Conservation (phyloP, 37 sponge, comb jelly and placozoan genomes). For the Beroe ovata region DNA sequence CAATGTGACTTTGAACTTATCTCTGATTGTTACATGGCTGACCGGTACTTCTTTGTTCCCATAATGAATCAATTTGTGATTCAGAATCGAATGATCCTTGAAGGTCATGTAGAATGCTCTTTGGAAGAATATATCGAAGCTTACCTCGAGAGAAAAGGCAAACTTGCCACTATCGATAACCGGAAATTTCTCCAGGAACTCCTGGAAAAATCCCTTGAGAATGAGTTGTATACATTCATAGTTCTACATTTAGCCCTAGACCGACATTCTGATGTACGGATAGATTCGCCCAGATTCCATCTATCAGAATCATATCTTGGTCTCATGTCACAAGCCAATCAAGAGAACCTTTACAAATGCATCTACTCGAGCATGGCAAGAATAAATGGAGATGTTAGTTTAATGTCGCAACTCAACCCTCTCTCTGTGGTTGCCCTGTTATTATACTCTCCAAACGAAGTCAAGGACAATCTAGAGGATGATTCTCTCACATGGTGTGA, state of each 20-base stretch:
- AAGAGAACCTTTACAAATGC: neutral
- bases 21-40: conserved; percentile 22
- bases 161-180: neutral
- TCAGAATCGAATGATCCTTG: conserved; percentile 20
- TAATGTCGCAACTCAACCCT: neutral
- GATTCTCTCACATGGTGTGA: neutral
- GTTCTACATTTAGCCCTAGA: conserved; percentile 10
- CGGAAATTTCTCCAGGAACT: conserved; percentile 11
- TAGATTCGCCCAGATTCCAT: neutral
- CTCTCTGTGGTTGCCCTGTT: conserved; percentile 28
- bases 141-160: neutral
- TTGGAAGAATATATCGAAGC: conserved; percentile 57
- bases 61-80: conserved; percentile 1
- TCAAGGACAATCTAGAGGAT: neutral
- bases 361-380: neutral
- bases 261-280: neutral
- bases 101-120: neutral
- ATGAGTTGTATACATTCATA: conserved; percentile 18
- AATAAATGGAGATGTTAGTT: neutral
- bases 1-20: conserved; percentile 38
- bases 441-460: neutral
- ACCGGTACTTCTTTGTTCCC: conserved; percentile 33
- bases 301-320: neutral
- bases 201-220: neutral
- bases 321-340: neutral